Base-by-base conservation (phyloP, 2,797 vertebrate genomes). In the Triplophysa bombifrons region DNA sequence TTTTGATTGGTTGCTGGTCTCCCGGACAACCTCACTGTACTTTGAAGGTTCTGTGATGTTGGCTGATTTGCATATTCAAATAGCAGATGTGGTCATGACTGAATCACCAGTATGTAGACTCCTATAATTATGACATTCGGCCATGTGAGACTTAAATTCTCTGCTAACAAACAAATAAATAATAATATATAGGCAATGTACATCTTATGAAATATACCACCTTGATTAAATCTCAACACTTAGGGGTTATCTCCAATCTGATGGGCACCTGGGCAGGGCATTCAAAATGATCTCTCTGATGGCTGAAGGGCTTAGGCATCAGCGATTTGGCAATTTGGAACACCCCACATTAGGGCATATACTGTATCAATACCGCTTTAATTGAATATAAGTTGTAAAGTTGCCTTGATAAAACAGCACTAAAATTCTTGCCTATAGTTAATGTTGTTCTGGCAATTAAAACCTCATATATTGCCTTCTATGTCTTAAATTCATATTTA, bases 41-140 rank as follows among this genome's bases (percentile, higher is more conserved):
- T 69, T 72, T 64, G 68, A 61, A 60, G 27, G 58, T 76, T 63
- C 46, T 80, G 30, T 83, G 76, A 70, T 60, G 56, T 65, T 25
- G 50, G 50, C 22, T 73, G 68, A 53, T 88, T 88, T 86, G 78
- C 75, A 84, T 87, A 85, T 88, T 80, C 79, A 85, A 87, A 87
- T 80, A 17, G 68, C 22, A 65, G n/a, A 60, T 66, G 63, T 56
- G 27, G 38, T 41, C 55, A 20, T 27, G n/a, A 51, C 30, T 53
- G 65, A 76, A 78, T 76, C 44, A 27, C 68, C 67, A 38, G 38
- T 71, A 79, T 65, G 79, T 65, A 79, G 82, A 84, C 69, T 22
- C 38, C 68, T 78, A 6, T n/a, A 25, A 73, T 61, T 48, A 80
- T 84, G 51, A n/a, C 5, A 51, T 50, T 60, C 27, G 13, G 34